Evolutionary conservation across 2,797 vertebrate genomes (phyloP).

Genomic region (Nannoperca obscura): DNA sequence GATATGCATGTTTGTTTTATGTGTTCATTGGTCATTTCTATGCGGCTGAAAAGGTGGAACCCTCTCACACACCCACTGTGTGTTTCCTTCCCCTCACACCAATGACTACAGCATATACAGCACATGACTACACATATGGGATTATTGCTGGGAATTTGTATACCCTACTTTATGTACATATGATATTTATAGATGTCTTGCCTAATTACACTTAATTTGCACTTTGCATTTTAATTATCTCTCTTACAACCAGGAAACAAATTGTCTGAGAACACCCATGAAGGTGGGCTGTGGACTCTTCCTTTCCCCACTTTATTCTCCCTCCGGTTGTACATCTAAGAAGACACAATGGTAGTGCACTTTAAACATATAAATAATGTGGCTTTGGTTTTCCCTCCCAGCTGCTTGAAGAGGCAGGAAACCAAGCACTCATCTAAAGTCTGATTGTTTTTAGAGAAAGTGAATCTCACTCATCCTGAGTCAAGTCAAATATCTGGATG

Average conservation of each 20-base stretch:
- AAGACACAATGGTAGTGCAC: conserved; percentile 46
- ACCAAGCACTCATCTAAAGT: conserved; percentile 35
- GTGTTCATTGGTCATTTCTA: conserved; percentile 5
- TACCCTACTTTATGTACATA: background rate
- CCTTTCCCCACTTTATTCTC: background rate
- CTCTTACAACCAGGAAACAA: background rate
- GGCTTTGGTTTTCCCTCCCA: conserved; percentile 18
- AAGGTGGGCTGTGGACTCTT: background rate
- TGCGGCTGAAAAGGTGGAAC: background rate
- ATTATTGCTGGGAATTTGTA: background rate
- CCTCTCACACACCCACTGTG: conserved; percentile 1
- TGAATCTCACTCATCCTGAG: conserved; percentile 52
- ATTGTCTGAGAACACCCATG: conserved; percentile 27
- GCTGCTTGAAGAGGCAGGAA: conserved; percentile 50
- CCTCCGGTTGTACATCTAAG: conserved; percentile 22
- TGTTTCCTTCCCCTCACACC: conserved; percentile 18
- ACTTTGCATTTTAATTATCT: background rate
- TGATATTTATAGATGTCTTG: background rate
- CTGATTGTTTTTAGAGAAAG: conserved; percentile 63
- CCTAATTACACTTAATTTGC: background rate
- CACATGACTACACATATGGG: no score
- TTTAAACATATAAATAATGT: conserved; percentile 38
- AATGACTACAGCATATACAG: background rate
- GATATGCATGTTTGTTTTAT: conserved; percentile 4
- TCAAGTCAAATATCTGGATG: conserved; percentile 65